These are phyloP conservation scores for Rhagonycha fulva DNA, from an alignment of 2,888 invertebrate species.

Conservation along the genomic window DNA sequence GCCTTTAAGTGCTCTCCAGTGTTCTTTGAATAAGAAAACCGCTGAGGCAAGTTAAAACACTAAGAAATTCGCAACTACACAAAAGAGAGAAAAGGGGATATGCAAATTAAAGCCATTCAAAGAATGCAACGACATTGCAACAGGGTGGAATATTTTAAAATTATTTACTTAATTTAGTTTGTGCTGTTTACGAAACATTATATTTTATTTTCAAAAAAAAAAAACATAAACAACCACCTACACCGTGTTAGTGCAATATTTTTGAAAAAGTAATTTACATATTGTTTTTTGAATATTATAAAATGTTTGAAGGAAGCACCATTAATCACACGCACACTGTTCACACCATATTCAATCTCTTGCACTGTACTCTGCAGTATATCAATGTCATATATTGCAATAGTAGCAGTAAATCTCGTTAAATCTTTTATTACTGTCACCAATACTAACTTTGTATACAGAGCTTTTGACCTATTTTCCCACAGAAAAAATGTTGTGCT, in stretches of 20 bases:
- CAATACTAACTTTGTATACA: not conserved
- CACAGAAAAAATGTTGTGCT: not conserved
- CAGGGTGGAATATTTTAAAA: not conserved
- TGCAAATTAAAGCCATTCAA: conserved; percentile 33
- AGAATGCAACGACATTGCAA: conserved; percentile 15
- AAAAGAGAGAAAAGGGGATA: conserved; percentile 34
- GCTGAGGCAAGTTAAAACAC: conserved; percentile 36
- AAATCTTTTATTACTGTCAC: not conserved
- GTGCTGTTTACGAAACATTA: not conserved
- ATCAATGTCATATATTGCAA: not conserved
- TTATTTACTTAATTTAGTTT: not conserved
- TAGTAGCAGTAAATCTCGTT: not conserved
- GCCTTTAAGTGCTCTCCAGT: conserved; percentile 37
- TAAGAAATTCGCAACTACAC: conserved; percentile 30
- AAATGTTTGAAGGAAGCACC: not conserved
- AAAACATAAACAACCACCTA: not conserved
- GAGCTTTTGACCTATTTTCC: not conserved
- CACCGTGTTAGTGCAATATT: not conserved
- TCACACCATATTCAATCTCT: not conserved
- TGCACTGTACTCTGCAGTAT: not conserved
- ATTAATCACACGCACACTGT: not conserved
- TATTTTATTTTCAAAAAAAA: not conserved
- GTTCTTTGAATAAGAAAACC: conserved; percentile 34
- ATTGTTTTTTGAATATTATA: not conserved
- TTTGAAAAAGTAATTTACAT: not conserved